Percentiles rank a stretch among this genome's conserved stretches.
Conservation (phyloP, 2,888 invertebrate species). For the Artemia sp. region DNA sequence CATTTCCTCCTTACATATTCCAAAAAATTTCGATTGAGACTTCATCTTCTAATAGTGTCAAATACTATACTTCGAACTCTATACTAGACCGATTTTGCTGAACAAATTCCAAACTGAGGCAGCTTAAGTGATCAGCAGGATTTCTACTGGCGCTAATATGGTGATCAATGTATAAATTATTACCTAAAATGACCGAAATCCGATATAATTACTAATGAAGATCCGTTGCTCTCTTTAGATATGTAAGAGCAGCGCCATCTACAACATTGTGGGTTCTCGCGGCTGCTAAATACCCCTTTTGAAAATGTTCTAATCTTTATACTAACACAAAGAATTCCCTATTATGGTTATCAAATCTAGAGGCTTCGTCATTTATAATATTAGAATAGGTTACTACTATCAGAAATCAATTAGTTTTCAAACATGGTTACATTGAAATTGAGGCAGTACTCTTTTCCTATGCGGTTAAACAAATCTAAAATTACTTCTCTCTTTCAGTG, state of each 20-base stretch:
- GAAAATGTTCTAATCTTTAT: too few relatives aligned
- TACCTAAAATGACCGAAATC: background rate
- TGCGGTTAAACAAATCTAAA: background rate
- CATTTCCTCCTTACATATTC: too few relatives aligned
- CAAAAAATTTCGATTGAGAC: too few relatives aligned
- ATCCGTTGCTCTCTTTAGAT: conserved; percentile 1
- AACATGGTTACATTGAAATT: background rate
- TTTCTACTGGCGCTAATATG: background rate
- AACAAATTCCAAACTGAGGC: too few relatives aligned
- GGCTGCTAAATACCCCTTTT: too few relatives aligned
- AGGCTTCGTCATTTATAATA: background rate
- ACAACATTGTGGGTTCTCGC: too few relatives aligned
- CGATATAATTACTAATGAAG: background rate
- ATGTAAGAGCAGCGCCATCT: background rate
- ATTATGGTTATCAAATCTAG: too few relatives aligned
- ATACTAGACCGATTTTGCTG: too few relatives aligned
- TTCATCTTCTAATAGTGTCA: too few relatives aligned
- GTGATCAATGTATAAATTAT: background rate
- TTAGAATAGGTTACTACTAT: conserved; percentile 2
- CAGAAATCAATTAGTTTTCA: background rate
- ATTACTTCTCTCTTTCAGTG: background rate
- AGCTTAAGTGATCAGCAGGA: background rate
- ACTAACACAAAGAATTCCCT: too few relatives aligned
- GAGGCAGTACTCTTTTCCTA: background rate
- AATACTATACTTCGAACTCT: too few relatives aligned